Evolutionary conservation across 2,888 invertebrate species (phyloP).

Genomic region (Mycalesis mineus): DNA sequence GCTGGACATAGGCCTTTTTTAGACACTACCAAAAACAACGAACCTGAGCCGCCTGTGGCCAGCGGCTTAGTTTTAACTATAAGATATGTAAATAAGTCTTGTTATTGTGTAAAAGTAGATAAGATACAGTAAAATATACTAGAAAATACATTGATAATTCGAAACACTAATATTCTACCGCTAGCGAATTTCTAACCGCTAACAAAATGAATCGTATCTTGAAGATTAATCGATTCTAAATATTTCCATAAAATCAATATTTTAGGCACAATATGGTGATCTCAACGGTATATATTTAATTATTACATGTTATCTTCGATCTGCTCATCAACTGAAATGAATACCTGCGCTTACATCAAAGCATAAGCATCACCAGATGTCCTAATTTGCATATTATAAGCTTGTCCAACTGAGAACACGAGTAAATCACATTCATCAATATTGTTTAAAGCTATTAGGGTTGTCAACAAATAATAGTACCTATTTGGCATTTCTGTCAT

Average conservation of each 20-base stretch:
- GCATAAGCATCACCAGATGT: constrained; percentile 1
- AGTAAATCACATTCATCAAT: constrained; percentile 19
- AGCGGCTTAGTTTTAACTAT: no score
- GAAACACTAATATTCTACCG: not conserved
- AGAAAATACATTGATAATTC: no score
- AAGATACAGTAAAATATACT: no score
- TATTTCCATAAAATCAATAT: constrained; percentile 13
- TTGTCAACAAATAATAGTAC: not conserved
- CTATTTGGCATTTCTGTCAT: no score
- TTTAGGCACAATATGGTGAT: constrained; percentile 19
- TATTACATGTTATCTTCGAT: constrained; percentile 11
- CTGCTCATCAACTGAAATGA: constrained; percentile 15
- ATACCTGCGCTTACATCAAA: constrained; percentile 13
- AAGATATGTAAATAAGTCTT: no score
- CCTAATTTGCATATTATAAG: constrained; percentile 14
- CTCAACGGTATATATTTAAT: constrained; percentile 20
- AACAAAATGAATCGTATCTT: no score
- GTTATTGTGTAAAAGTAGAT: no score
- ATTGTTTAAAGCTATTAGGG: not conserved
- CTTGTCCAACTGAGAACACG: constrained; percentile 15
- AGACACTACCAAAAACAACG: no score
- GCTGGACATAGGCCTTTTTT: no score
- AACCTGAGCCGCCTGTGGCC: no score
- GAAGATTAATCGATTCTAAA: constrained; percentile 2
- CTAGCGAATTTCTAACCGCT: not conserved